Evolutionary conservation across 2,888 invertebrate species (phyloP), one percentile per base, ranked within the genome.

Genomic region (Periphyllus acericola): DNA sequence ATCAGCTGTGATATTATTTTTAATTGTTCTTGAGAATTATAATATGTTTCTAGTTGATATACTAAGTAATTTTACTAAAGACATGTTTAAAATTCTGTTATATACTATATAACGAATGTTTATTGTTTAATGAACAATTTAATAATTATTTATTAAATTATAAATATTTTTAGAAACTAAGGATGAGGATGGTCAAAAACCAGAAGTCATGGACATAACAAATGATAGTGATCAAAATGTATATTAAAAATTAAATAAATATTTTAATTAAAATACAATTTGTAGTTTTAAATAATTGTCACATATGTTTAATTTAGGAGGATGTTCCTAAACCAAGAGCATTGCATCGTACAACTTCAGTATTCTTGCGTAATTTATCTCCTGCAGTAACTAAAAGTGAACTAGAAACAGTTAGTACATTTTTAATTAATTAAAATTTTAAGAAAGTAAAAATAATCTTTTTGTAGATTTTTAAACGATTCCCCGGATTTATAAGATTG

Each of bases 351-450:
- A 99, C 99, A 0, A 96, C 97, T 46, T 99, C 99, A 2, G 99
- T 99, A 90, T 99, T 99, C 91, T 93, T 99, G 89, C 94, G 99
- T 79, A 99, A 99, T 92, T 93, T 99, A 89, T 97, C 99, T 0
- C 98, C 99, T 0, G 96, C 97, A 1, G 98, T 99, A 89, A 99
- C 99, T 0, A 97, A 97, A 91, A 96, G 97, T 81, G 99, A 99
- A 93, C 96, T 99, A 9, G 99, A 99, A 93, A 95, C 96, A 60
- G 96, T 98, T 91, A 93, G 94, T 93, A 72, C 34, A 32, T 3
- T 40, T 76, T 40, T 19, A 71, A 34, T 46, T 2, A n/a, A 66
- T 60, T 60, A 3, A 81, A 29, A 8, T 60, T 40, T 66, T 74
- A 40, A 46, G 1, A 46, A 46, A 46, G 11, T 14, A 46, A 14